These are phyloP conservation scores for Phylloscopus whistleri DNA, from an alignment of 2,113 vertebrate genomes.

Conservation along the genomic window DNA sequence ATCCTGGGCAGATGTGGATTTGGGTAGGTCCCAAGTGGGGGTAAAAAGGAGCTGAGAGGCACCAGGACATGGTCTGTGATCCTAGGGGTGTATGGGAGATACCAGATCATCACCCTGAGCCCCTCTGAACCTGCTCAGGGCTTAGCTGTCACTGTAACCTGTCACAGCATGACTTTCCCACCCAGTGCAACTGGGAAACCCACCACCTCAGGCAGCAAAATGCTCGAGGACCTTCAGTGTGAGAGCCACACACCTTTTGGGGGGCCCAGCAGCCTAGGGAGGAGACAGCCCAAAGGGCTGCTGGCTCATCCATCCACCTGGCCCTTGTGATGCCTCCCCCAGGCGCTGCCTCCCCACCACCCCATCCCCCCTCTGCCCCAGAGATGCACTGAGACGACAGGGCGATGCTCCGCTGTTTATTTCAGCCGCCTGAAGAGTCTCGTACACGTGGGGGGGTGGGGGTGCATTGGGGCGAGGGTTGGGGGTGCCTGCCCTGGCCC, in stretches of 20 bases:
- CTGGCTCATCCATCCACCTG: not conserved
- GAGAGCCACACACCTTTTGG: fast-evolving
- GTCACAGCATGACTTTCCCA: not conserved
- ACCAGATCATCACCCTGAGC: fast-evolving
- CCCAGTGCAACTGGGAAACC: not conserved
- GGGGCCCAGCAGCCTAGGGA: not conserved
- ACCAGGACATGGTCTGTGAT: not conserved
- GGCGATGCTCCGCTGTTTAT: constrained; percentile 74
- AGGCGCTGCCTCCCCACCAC: fast-evolving
- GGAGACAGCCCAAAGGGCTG: not conserved
- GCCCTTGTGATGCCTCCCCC: fast-evolving
- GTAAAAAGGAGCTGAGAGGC: not conserved
- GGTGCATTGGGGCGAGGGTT: constrained; percentile 33
- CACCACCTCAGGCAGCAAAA: not conserved
- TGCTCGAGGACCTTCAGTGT: not conserved
- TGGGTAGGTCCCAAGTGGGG: not conserved
- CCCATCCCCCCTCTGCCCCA: not conserved
- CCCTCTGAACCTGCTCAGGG: not conserved
- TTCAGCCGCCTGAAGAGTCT: constrained; percentile 68
- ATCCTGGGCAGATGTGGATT: not conserved
- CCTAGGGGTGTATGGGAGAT: no score
- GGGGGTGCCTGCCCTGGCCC: constrained; percentile 31
- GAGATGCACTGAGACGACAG: not conserved
- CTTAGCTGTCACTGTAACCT: not conserved
- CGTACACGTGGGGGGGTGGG: constrained; percentile 29